phyloP scores from a whole-genome alignment of 2,888 invertebrate species.

The Caenorhabditis angaria region DNA sequence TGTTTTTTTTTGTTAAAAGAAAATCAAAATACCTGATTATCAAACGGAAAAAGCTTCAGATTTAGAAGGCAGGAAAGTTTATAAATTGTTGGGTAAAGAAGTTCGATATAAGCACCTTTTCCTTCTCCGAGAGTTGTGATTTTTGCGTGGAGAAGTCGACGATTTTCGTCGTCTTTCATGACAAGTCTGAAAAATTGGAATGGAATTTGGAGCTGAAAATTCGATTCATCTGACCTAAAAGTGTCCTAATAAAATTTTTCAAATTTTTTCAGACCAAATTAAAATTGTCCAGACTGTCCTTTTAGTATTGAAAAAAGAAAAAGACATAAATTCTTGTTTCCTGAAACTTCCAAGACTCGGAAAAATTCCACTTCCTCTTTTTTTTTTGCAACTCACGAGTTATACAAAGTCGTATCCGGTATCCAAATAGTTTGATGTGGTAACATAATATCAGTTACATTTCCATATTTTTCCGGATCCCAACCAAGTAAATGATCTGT shows the following conservation, averaged over 20 bases:
- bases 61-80: conserved; percentile 60
- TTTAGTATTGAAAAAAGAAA: too few relatives aligned
- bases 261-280: too few relatives aligned
- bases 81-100: conserved; percentile 67
- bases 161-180: conserved; percentile 64
- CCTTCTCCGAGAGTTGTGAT: conserved; percentile 52
- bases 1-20: background rate
- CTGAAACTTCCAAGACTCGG: too few relatives aligned
- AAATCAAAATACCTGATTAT: conserved; percentile 51
- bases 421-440: conserved; percentile 61
- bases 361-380: background rate
- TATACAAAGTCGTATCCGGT: conserved; percentile 65
- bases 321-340: too few relatives aligned
- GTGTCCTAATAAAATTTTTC: too few relatives aligned
- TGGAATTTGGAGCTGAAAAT: too few relatives aligned
- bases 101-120: conserved; percentile 59
- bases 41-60: conserved; percentile 58
- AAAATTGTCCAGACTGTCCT: too few relatives aligned
- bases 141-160: conserved; percentile 62
- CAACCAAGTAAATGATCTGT: conserved; percentile 61
- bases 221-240: too few relatives aligned
- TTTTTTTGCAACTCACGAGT: conserved; percentile 45
- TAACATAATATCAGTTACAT: conserved; percentile 59
- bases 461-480: conserved; percentile 61
- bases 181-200: too few relatives aligned